Base-by-base conservation (phyloP, 2,113 vertebrate genomes). In the Tachysurus fulvidraco region DNA sequence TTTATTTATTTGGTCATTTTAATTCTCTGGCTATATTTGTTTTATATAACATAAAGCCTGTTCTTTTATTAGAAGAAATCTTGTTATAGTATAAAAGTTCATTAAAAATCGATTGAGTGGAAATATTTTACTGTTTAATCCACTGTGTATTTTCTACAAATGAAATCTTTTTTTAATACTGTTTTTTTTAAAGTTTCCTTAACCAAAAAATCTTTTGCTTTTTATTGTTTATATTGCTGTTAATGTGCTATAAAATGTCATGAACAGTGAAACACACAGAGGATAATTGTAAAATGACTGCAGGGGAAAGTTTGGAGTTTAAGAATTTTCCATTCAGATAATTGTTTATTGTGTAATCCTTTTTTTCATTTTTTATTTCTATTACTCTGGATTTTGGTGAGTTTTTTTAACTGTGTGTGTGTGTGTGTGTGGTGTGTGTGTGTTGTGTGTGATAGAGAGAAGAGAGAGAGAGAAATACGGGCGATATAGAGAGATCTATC, bases 341-440 rank as follows among this genome's bases (percentile, higher is more conserved):
- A 73, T 84, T 84, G 65, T 36, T 73, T 73, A 71, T 71, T 16
- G 50, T 10, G 28, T 21, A 50, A 69, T n/a, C n/a, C 10, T 67
- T 4, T 16, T 52, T 52, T 41, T 80, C 8, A 25, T 25, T 54
- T 73, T 71, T 67, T 55, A 12, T 50, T 54, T n/a, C n/a, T n/a
- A n/a, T n/a, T n/a, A 11, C 41, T 74, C 5, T 1, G 46, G 21
- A 5, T 50, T 23, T 50, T 76, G 44, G n/a, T 76, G 73, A 76
- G 73, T 44, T 23, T 76, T 23, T 76, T n/a, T n/a, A 76, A n/a
- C 44, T 25, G 44, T 74, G 71, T 74, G 71, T 74, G 71, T 46
- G 71, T 50, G 71, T 50, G 44, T 74, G 71, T 46, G 71, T 46
- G n/a, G 74, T 21, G 69, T 41, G 67, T 41, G 67, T 21, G 30